Evolutionary conservation across 2,888 invertebrate genomes (phyloP).

Genomic region (Panorpa germanica): DNA sequence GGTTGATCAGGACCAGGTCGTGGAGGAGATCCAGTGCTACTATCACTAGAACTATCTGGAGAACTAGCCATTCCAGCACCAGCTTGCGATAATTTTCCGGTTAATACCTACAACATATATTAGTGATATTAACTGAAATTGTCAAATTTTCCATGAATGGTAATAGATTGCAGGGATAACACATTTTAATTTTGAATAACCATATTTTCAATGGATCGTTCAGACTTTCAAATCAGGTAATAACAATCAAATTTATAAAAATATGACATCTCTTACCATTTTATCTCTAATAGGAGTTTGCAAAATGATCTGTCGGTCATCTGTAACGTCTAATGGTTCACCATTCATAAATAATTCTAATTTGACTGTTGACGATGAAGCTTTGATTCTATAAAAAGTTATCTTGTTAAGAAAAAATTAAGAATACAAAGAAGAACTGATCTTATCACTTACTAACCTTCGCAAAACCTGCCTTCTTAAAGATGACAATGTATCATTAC

Average conservation of each 20-base stretch:
- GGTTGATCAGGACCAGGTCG: slow-evolving; percentile 58
- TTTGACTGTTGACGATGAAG: slow-evolving; percentile 50
- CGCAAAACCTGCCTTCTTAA: slow-evolving; percentile 61
- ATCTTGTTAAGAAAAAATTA: no score
- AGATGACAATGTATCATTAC: slow-evolving; percentile 81
- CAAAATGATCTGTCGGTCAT: slow-evolving; percentile 72
- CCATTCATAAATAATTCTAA: slow-evolving; percentile 80
- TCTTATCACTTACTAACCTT: slow-evolving; percentile 21
- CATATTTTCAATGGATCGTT: no score
- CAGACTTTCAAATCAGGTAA: no score
- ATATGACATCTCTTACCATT: no score
- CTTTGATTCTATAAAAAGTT: no score
- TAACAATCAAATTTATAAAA: no score
- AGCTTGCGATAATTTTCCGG: slow-evolving; percentile 58
- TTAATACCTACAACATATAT: slow-evolving; percentile 33
- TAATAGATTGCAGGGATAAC: no score
- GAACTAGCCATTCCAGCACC: slow-evolving; percentile 55
- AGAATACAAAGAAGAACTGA: no score
- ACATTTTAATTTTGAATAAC: no score
- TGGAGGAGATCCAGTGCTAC: slow-evolving; percentile 83
- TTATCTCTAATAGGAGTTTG: slow-evolving; percentile 76
- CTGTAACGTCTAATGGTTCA: slow-evolving; percentile 68
- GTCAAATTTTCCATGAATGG: no score
- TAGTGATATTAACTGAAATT: no score
- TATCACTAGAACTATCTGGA: slow-evolving; percentile 87